phyloP scores from a whole-genome alignment of 2,797 vertebrate species.

The Ambastaia sidthimunki region DNA sequence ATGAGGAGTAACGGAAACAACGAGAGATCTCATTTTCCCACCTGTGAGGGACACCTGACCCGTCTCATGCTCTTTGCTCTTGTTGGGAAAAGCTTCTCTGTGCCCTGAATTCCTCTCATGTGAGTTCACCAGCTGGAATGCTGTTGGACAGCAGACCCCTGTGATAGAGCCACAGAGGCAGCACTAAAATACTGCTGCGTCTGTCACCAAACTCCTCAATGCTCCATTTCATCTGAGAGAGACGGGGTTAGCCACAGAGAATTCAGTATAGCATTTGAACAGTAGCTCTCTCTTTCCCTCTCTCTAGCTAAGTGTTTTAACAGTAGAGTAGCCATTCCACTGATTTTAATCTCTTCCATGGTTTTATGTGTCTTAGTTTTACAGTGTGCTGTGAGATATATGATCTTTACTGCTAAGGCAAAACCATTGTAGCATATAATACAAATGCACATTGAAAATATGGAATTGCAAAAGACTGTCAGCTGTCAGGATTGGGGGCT shows the following conservation, averaged over 20 bases:
- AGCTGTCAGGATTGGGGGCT: not conserved
- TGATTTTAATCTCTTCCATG: slow-evolving; percentile 32
- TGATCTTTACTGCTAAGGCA: slow-evolving; percentile 3
- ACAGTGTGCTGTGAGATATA: not conserved
- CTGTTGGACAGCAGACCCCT: slow-evolving; percentile 68
- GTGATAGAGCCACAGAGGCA: slow-evolving; percentile 49
- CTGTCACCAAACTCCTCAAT: slow-evolving; percentile 54
- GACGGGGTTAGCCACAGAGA: not conserved
- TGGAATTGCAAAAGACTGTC: not conserved
- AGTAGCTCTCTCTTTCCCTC: slow-evolving; percentile 17
- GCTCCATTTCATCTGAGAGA: slow-evolving; percentile 32
- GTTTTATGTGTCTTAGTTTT: not conserved
- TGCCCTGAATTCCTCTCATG: slow-evolving; percentile 58
- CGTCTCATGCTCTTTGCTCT: slow-evolving; percentile 39
- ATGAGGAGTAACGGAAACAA: slow-evolving; percentile 18
- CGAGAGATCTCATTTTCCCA: slow-evolving; percentile 47
- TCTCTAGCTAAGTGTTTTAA: slow-evolving; percentile 40
- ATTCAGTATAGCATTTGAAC: slow-evolving; percentile 1
- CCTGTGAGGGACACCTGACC: slow-evolving; percentile 57
- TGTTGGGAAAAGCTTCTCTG: slow-evolving; percentile 38
- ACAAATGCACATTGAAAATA: slow-evolving; percentile 7
- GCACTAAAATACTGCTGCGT: slow-evolving; percentile 44
- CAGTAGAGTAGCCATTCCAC: slow-evolving; percentile 15
- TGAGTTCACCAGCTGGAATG: slow-evolving; percentile 73
- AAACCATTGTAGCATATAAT: slow-evolving; percentile 1